These are phyloP conservation scores for Papilio demoleus DNA, from an alignment of 2,888 invertebrate genomes.

Conservation along the genomic window DNA sequence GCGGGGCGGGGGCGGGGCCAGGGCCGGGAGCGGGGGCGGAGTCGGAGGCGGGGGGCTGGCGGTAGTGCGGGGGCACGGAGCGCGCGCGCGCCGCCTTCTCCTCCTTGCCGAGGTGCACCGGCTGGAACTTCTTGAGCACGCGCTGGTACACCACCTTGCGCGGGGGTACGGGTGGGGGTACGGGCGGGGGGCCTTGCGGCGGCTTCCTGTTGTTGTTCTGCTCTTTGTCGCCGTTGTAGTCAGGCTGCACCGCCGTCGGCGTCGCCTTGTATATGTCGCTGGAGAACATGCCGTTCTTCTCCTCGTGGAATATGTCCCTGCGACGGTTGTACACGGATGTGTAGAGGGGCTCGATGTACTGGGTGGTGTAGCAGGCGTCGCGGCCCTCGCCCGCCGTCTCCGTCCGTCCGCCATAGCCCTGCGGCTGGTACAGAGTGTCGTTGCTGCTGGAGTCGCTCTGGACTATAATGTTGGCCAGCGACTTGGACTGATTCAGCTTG, in stretches of 20 bases:
- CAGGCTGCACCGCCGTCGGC: slow-evolving; percentile 76
- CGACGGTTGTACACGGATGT: slow-evolving; percentile 75
- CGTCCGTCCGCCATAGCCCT: slow-evolving; percentile 67
- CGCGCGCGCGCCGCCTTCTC: slow-evolving; percentile 78
- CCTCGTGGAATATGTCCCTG: slow-evolving; percentile 75
- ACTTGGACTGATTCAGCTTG: slow-evolving; percentile 78
- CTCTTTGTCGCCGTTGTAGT: slow-evolving; percentile 64
- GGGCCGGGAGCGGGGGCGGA: slow-evolving; percentile 58
- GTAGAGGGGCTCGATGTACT: slow-evolving; percentile 77
- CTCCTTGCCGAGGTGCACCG: slow-evolving; percentile 85
- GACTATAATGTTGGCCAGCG: slow-evolving; percentile 76
- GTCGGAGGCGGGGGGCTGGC: slow-evolving; percentile 72
- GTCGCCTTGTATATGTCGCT: slow-evolving; percentile 81
- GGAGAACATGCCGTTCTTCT: slow-evolving; percentile 70
- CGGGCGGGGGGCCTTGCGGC: slow-evolving; percentile 84
- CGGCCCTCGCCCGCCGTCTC: slow-evolving; percentile 78
- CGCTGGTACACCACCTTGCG: slow-evolving; percentile 79
- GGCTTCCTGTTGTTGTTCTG: slow-evolving; percentile 69
- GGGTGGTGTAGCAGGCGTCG: slow-evolving; percentile 74
- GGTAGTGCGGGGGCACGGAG: slow-evolving; percentile 76
- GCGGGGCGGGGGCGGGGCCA: slow-evolving; percentile 62
- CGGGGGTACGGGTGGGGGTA: slow-evolving; percentile 85
- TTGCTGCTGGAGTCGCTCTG: slow-evolving; percentile 79
- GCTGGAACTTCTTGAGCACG: slow-evolving; percentile 85
- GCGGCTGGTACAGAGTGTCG: slow-evolving; percentile 78